Evolutionary conservation across 2,113 vertebrate genomes (phyloP).

Genomic region (Rissa tridactyla): DNA sequence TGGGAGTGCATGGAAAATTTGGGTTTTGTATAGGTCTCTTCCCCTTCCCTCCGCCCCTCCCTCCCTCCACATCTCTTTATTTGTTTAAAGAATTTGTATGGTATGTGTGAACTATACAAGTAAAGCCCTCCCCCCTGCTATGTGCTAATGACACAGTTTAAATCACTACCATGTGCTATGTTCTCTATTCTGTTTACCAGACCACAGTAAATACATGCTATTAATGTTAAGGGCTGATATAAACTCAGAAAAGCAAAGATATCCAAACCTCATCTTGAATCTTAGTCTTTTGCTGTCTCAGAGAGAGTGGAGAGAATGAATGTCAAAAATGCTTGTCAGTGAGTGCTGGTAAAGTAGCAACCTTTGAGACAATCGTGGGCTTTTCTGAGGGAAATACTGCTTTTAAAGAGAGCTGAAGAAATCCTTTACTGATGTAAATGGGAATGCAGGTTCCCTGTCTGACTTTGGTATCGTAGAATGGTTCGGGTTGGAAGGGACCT

Average conservation of each 20-base stretch:
- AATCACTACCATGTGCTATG: slow-evolving; percentile 27
- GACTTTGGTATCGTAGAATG: neutral
- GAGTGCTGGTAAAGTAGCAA: neutral
- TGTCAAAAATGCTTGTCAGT: neutral
- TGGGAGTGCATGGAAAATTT: neutral
- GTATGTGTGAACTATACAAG: neutral
- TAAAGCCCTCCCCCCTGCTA: neutral
- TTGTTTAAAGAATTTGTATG: slow-evolving; percentile 28
- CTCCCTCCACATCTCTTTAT: neutral
- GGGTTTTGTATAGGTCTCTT: neutral
- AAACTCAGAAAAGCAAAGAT: neutral
- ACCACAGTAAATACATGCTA: neutral
- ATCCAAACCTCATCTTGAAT: neutral
- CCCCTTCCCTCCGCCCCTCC: neutral
- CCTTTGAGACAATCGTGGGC: neutral
- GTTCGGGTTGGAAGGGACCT: neutral
- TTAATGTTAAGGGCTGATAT: neutral
- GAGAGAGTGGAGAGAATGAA: neutral
- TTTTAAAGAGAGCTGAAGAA: neutral
- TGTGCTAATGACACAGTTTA: slow-evolving; percentile 41
- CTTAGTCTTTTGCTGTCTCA: neutral
- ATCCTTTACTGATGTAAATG: neutral
- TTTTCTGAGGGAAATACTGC: neutral
- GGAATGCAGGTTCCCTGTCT: neutral
- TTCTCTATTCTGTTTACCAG: neutral